A percentile compares a stretch with the other conserved stretches of the same genome.
These are phyloP conservation scores for Calameuta idolon DNA, from an alignment of 2,888 invertebrate genomes.

Conservation along the genomic window DNA sequence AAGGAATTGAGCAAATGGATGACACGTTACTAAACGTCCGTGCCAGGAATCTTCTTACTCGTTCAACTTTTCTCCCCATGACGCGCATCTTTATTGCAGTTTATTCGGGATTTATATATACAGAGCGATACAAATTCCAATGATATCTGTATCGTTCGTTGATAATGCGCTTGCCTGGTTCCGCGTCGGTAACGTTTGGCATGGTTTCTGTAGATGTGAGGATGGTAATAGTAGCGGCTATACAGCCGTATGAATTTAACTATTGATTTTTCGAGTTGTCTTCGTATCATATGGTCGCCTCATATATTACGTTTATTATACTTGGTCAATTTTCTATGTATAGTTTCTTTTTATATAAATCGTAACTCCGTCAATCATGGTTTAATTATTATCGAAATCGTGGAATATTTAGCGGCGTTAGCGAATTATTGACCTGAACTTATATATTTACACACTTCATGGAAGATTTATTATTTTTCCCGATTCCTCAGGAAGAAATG, in stretches of 20 bases:
- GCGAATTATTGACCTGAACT: not conserved
- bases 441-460: conserved; percentile 46
- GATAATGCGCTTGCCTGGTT: not conserved
- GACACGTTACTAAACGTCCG: not conserved
- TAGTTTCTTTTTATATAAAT: not conserved
- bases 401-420: not conserved
- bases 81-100: not conserved
- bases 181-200: not conserved
- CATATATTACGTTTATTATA: not conserved
- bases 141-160: not conserved
- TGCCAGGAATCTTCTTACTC: not conserved
- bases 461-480: conserved; percentile 57
- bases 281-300: not conserved
- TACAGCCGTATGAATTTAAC: not conserved
- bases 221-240: not conserved
- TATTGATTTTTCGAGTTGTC: not conserved
- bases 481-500: conserved; percentile 60
- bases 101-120: not conserved
- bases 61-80: not conserved
- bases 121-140: not conserved
- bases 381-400: not conserved
- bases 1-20: not conserved
- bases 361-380: not conserved
- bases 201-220: not conserved
- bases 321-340: not conserved